phyloP scores from a whole-genome alignment of 2,113 vertebrate species.

The Oreotrochilus melanogaster region DNA sequence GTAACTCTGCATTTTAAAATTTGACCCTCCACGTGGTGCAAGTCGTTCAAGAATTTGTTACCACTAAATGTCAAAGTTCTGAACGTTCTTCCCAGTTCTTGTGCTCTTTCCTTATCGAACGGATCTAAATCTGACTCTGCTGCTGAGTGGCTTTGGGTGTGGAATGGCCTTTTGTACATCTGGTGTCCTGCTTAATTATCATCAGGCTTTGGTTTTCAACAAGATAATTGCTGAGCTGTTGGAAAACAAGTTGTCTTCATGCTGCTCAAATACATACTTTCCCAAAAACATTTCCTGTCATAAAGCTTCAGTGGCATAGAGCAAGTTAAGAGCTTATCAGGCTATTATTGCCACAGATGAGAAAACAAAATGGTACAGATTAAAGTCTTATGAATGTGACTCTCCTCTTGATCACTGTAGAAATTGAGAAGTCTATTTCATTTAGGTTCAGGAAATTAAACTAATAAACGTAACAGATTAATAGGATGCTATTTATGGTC shows the following conservation, averaged over 20 bases:
- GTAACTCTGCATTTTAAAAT: slow-evolving; percentile 8
- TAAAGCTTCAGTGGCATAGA: not conserved
- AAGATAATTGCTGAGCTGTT: slow-evolving; percentile 45
- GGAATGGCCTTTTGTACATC: slow-evolving; percentile 21
- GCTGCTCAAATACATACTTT: not conserved
- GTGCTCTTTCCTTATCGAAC: not conserved
- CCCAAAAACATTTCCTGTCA: slow-evolving; percentile 4
- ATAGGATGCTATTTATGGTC: not conserved
- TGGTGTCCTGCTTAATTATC: slow-evolving; percentile 39
- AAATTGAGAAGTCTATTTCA: not conserved
- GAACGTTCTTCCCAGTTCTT: not conserved
- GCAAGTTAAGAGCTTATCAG: not conserved
- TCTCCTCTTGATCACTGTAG: not conserved
- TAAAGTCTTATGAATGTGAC: not conserved
- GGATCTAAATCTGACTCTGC: not conserved
- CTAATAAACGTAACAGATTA: not conserved
- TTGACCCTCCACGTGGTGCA: not conserved
- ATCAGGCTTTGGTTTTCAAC: slow-evolving; percentile 15
- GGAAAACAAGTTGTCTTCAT: slow-evolving; percentile 52
- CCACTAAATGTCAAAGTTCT: not conserved
- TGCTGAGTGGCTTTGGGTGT: slow-evolving; percentile 8
- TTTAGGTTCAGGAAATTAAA: not conserved
- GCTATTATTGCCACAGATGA: not conserved
- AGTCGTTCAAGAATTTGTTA: not conserved
- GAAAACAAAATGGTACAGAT: not conserved